phyloP scores from a whole-genome alignment of 2,113 vertebrate species.

The Corydoras maculifer region DNA sequence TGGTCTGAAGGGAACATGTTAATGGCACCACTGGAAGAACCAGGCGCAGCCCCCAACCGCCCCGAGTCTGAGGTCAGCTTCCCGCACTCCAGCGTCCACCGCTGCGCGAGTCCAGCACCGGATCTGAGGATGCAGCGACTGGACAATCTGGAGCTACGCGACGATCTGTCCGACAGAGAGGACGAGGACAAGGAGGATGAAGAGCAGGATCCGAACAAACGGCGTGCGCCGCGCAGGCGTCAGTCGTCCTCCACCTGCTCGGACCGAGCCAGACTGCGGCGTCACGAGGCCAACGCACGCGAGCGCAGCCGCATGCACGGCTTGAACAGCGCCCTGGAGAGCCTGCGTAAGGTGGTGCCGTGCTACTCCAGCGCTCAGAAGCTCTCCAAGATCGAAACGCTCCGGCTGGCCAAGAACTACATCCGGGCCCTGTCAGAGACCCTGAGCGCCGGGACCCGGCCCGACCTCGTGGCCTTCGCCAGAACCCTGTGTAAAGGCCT shows the following conservation, averaged over 20 bases:
- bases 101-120: slow-evolving; percentile 63
- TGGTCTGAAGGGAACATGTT: slow-evolving; percentile 78
- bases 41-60: slow-evolving; percentile 83
- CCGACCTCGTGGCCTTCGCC: slow-evolving; percentile 92
- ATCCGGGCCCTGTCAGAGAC: slow-evolving; percentile 99
- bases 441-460: slow-evolving; percentile 89
- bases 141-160: slow-evolving; percentile 67
- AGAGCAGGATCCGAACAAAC: slow-evolving; percentile 73
- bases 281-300: slow-evolving; percentile 89
- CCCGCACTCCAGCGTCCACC: slow-evolving; percentile 78
- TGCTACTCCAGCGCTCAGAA: slow-evolving; percentile 99
- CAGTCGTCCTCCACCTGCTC: slow-evolving; percentile 74
- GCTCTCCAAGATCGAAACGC: slow-evolving; percentile 97
- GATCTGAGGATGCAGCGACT: slow-evolving; percentile 56
- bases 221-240: slow-evolving; percentile 90
- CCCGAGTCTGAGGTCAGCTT: slow-evolving; percentile 87
- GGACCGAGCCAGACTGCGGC: slow-evolving; percentile 85
- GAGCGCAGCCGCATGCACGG: slow-evolving; percentile 96
- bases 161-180: slow-evolving; percentile 78
- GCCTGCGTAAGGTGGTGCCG: slow-evolving; percentile 95
- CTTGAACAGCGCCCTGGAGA: slow-evolving; percentile 91
- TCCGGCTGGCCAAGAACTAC: slow-evolving; percentile 96
- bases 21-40: slow-evolving; percentile 95
- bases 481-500: slow-evolving; percentile 98
- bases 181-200: slow-evolving; percentile 70